phyloP scores from a whole-genome alignment of 2,113 vertebrate genomes.

The Grammomys dolichurus region DNA sequence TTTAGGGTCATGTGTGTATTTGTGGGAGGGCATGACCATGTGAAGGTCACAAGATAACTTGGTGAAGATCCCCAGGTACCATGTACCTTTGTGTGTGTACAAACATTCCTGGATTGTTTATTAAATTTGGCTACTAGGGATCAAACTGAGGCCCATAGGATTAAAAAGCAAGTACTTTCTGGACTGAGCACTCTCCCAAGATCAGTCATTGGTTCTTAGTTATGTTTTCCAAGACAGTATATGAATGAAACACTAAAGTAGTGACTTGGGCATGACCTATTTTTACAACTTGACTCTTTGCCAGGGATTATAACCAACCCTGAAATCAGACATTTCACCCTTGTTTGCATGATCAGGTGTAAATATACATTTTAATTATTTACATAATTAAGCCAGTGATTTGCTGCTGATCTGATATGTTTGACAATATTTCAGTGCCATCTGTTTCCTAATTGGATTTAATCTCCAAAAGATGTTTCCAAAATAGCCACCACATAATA shows the following conservation, averaged over 20 bases:
- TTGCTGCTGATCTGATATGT: conserved; percentile 86
- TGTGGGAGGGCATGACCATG: background rate
- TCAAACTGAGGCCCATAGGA: background rate
- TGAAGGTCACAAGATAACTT: background rate
- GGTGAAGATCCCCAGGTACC: background rate
- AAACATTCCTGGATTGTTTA: background rate
- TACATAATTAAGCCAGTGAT: conserved; percentile 88
- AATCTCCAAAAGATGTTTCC: conserved; percentile 88
- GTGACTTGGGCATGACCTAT: background rate
- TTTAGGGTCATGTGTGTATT: background rate
- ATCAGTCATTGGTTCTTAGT: background rate
- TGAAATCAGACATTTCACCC: conserved; percentile 86
- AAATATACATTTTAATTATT: conserved; percentile 91
- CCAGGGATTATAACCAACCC: conserved; percentile 80
- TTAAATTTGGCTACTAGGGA: background rate
- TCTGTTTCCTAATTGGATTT: conserved; percentile 89
- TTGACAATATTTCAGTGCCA: conserved; percentile 87
- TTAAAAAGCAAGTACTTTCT: background rate
- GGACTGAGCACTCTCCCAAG: background rate
- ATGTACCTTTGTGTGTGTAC: background rate
- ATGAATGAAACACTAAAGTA: background rate
- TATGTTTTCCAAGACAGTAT: background rate
- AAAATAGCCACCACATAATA: conserved; percentile 84
- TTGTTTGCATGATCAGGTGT: conserved; percentile 87
- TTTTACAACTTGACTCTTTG: conserved; percentile 73